These are phyloP conservation scores for Herminia tarsipennalis DNA, from an alignment of 2,888 invertebrate species.

Conservation along the genomic window DNA sequence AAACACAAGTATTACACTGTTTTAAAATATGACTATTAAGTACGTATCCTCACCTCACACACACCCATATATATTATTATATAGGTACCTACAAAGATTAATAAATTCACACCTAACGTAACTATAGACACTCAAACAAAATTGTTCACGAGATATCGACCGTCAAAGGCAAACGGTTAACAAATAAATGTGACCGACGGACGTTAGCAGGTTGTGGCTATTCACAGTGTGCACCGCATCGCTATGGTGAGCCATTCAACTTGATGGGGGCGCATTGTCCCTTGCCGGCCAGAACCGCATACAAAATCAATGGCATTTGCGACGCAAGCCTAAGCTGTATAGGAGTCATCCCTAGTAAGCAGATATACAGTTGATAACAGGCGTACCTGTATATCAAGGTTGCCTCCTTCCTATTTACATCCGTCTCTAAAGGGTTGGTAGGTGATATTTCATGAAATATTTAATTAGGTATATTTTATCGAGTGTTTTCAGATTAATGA, in stretches of 20 bases:
- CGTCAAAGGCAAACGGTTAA: conserved; percentile 22
- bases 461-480: no score
- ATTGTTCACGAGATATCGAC: conserved; percentile 14
- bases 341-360: conserved; percentile 10
- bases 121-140: conserved; percentile 1
- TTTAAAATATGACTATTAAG: no score
- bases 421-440: no score
- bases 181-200: conserved; percentile 22
- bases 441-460: no score
- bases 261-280: conserved; percentile 51
- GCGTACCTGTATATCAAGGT: no score
- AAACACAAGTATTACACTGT: no score
- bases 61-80: no score
- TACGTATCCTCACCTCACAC: no score
- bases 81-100: no score
- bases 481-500: no score
- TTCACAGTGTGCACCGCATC: conserved; percentile 29
- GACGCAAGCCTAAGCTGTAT: conserved; percentile 26
- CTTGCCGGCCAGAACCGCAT: conserved; percentile 40
- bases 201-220: conserved; percentile 23
- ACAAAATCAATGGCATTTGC: conserved; percentile 64
- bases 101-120: not conserved
- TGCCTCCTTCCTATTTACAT: not conserved
- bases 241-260: conserved; percentile 45
- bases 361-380: conserved; percentile 8